Conservation (phyloP, 1,140 invertebrate genomes). For the Homalodisca vitripennis region DNA sequence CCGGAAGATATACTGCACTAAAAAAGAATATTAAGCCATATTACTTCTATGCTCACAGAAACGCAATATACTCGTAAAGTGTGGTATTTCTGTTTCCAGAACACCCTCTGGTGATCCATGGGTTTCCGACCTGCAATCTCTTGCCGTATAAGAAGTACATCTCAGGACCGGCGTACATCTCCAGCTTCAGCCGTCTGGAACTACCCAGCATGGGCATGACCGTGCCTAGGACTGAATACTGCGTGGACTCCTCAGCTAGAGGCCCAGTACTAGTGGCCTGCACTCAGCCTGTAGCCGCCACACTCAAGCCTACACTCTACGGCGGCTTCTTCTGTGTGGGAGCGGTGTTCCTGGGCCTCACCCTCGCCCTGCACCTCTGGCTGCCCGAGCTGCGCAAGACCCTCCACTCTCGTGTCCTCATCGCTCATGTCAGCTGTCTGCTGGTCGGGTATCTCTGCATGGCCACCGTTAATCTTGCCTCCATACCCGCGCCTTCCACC, state of each 20-base stretch:
- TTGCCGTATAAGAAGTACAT: neutral
- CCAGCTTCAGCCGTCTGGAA: too few relatives aligned
- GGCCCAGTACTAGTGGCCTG: neutral
- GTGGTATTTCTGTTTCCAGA: too few relatives aligned
- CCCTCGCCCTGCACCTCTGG: conserved; percentile 37
- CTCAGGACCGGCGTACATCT: too few relatives aligned
- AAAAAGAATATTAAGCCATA: too few relatives aligned
- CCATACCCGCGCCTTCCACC: neutral
- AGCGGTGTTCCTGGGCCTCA: conserved; percentile 34
- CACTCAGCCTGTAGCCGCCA: neutral
- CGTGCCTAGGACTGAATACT: conserved; percentile 30
- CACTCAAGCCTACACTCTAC: conserved; percentile 31
- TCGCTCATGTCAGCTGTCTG: conserved; percentile 34
- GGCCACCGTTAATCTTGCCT: conserved; percentile 26
- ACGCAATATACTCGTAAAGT: too few relatives aligned
- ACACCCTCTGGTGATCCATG: neutral
- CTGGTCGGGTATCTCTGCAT: conserved; percentile 35
- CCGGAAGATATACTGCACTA: too few relatives aligned
- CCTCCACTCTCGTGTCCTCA: conserved; percentile 35
- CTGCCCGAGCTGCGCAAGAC: conserved; percentile 37
- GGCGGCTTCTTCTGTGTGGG: conserved; percentile 34
- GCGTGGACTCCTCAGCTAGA: conserved; percentile 21
- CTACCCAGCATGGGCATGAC: conserved; percentile 13
- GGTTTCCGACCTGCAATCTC: neutral
- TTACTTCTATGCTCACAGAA: too few relatives aligned